These are phyloP conservation scores for Lepisosteus osseus DNA, from an alignment of 2,113 vertebrate genomes.

Conservation along the genomic window DNA sequence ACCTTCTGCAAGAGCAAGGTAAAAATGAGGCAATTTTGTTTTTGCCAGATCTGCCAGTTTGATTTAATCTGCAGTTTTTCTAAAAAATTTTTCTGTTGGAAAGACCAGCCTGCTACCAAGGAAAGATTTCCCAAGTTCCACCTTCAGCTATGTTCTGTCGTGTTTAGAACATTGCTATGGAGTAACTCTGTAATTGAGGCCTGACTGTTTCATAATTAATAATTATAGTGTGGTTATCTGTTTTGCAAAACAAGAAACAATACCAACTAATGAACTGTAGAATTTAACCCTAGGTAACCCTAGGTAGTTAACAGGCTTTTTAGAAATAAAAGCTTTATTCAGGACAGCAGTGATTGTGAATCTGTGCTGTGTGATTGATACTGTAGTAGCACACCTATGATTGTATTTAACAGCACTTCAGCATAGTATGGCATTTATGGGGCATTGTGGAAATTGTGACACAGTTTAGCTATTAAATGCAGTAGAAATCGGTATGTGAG, in stretches of 20 bases:
- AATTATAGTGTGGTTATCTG: slow-evolving; percentile 14
- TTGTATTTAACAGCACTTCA: neutral
- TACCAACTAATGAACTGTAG: neutral
- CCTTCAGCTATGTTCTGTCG: neutral
- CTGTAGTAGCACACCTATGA: neutral
- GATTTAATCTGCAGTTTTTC: neutral
- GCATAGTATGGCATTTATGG: no score
- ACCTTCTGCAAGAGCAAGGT: slow-evolving; percentile 45
- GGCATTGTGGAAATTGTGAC: no score
- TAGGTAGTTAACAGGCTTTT: neutral
- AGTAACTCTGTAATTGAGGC: slow-evolving; percentile 19
- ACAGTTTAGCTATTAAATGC: no score
- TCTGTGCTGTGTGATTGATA: slow-evolving; percentile 14
- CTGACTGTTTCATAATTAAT: slow-evolving; percentile 18
- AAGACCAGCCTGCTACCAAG: neutral
- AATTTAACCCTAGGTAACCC: neutral
- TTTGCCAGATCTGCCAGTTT: neutral
- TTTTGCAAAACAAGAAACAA: slow-evolving; percentile 8
- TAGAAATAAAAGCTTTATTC: slow-evolving; percentile 12
- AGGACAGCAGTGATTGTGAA: slow-evolving; percentile 4
- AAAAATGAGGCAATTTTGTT: neutral
- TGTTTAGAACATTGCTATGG: neutral
- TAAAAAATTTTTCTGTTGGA: neutral
- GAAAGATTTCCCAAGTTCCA: neutral
- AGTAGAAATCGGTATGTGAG: no score